Conservation (phyloP, 1,140 invertebrate genomes). For the Laodelphax striatellus region DNA sequence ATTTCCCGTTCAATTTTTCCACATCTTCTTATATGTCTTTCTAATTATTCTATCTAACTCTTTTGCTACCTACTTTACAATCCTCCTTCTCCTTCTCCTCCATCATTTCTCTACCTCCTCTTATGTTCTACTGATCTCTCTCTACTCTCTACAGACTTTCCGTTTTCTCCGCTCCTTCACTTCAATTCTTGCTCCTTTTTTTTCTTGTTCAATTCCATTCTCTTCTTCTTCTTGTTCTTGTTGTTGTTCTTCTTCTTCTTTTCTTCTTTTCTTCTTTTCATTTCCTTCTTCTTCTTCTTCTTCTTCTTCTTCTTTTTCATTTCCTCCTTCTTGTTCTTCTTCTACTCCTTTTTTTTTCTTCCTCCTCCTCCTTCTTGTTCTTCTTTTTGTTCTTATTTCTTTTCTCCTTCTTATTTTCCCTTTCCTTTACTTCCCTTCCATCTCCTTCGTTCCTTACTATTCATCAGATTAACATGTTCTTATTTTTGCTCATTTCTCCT, state of each 20-base stretch:
- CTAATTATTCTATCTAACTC: too few species aligned
- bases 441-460: too few species aligned
- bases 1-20: too few species aligned
- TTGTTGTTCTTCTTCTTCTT: not conserved
- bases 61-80: too few species aligned
- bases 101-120: too few species aligned
- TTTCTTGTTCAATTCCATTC: not conserved
- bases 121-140: too few species aligned
- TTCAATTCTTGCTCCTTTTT: not conserved
- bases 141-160: too few species aligned
- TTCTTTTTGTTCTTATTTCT: not conserved
- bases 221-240: not conserved
- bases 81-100: too few species aligned
- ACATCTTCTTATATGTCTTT: too few species aligned
- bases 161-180: not conserved
- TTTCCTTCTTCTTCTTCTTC: not conserved
- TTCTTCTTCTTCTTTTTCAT: not conserved
- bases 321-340: not conserved
- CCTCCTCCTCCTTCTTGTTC: not conserved
- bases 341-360: too few species aligned
- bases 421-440: not conserved
- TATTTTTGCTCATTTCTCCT: too few species aligned
- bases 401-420: not conserved
- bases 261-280: not conserved
- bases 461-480: too few species aligned